Evolutionary conservation across 2,113 vertebrate species (phyloP), one percentile per base, ranked within the genome.

Genomic region (Neomonachus schauinslandi): DNA sequence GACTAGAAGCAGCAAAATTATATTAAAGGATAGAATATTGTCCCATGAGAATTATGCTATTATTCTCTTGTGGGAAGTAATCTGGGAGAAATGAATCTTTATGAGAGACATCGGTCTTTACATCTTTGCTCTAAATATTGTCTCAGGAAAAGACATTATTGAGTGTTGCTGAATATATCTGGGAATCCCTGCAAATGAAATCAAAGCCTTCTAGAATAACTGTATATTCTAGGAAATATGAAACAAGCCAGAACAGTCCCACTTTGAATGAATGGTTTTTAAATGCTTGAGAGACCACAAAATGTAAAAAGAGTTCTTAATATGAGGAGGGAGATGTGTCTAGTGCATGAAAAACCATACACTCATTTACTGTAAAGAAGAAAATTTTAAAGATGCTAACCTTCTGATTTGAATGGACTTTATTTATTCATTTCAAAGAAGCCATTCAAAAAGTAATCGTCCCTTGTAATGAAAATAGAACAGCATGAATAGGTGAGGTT

Each of bases 401-500:
- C 53, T 91, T 94, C 77, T 96, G 80, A 97, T 95, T 95, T 89
- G 53, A 81, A 90, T 76, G 93, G 92, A 95, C 61, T 97, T 95
- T 94, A 96, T 95, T 96, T 91, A 92, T 95, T 97, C 93, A 94
- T 94, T 97, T 93, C 59, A 83, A 92, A 95, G 72, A 93, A 97
- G 33, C 53, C 69, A 93, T 94, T 97, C 59, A 80, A 87, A 96
- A 88, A 59, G 55, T 79, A 97, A 97, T 93, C 89, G 82, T 16
- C 46, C 26, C 15, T 94, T 76, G 12, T 96, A 97, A 95, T 93
- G 80, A 97, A 96, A 95, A 82, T 49, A 69, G 57, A 36, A 26
- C 4, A 74, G 74, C 28, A 63, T 61, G 51, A 79, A 63, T 5
- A 92, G 72, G 13, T 87, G 92, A 94, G 19, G 14, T 59, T 33